Base-by-base conservation (phyloP, 2,797 vertebrate genomes). In the Amphiprion clarkii region DNA sequence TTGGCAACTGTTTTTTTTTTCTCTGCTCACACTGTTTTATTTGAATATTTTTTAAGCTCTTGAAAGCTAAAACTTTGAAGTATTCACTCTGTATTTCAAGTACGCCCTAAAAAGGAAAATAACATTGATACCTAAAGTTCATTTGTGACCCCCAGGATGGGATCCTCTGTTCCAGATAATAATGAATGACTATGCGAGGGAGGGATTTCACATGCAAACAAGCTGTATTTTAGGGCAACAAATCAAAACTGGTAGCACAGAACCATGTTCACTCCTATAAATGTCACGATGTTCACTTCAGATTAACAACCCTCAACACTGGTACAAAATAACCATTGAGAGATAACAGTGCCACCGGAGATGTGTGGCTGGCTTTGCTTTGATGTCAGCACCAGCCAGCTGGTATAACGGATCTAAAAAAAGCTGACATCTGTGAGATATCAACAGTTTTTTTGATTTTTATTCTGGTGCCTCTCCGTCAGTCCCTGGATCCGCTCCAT, bases 401-500 rank as follows among this genome's bases (percentile, higher is more conserved):
- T 8, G 8, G 1, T 10, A 8, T 9, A 36, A 36, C 33, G 9
- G 1, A 60, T 46, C 7, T 52, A 8, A 19, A 61, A 65, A 69
- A 19, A 31, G 19, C 16, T 2, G 5, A 16, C 21, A 3, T 68
- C 3, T 54, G 13, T 31, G 5, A 10, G 46, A 58, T 55, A 19
- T 53, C 2, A 23, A 0, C 2, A 27, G 33, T 16, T 19, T 68
- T 72, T 42, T 46, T 55, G 67, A 23, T 3, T 56, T 29, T 0
- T 44, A 57, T 57, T 65, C 56, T 60, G 52, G 17, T 56, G 27
- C 21, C 0, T 3, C 66, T 82, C 2, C 81, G 5, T 51, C 75
- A n/a, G 1, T 46, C 0, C 3, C 76, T 1, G 27, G 57, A 33
- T 9, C 71, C 16, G 6, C 72, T 19, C 4, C 74, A 33, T 17